Evolutionary conservation across 2,888 invertebrate species (phyloP).

Genomic region (Andrena hattorfiana): DNA sequence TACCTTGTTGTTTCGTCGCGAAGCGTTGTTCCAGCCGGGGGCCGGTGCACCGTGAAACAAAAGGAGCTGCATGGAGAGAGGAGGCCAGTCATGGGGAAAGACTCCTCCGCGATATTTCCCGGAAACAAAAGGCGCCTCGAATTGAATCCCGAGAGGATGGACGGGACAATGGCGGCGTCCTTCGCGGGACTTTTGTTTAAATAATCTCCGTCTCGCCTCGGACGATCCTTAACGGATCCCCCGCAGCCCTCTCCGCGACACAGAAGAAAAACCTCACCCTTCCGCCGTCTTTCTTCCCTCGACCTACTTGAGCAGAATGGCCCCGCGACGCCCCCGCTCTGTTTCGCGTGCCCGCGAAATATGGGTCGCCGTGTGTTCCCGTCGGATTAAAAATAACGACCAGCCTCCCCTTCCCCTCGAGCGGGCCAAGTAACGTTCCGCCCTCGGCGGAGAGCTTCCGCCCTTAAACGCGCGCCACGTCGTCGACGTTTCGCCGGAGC

Average conservation of each 20-base stretch:
- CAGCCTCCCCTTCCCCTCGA: background rate
- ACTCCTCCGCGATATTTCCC: constrained; percentile 18
- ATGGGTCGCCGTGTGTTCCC: constrained; percentile 26
- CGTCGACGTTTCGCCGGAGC: constrained; percentile 13
- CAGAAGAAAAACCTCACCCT: constrained; percentile 1
- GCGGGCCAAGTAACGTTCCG: background rate
- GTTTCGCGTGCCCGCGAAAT: constrained; percentile 44
- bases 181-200: constrained; percentile 43
- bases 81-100: background rate
- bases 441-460: background rate
- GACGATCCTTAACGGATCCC: constrained; percentile 4
- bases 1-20: constrained; percentile 14
- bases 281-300: constrained; percentile 13
- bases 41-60: constrained; percentile 12
- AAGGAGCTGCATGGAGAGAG: background rate
- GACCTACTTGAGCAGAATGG: constrained; percentile 30
- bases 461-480: constrained; percentile 17
- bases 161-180: constrained; percentile 1
- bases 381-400: constrained; percentile 14
- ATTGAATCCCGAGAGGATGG: constrained; percentile 6
- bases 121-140: constrained; percentile 21
- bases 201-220: constrained; percentile 27
- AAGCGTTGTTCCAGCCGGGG: constrained; percentile 16
- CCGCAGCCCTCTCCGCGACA: background rate
- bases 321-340: background rate